Evolutionary conservation across 2,888 invertebrate species (phyloP), one percentile per base, ranked within the genome.

Genomic region (Sarcophaga variegata): DNA sequence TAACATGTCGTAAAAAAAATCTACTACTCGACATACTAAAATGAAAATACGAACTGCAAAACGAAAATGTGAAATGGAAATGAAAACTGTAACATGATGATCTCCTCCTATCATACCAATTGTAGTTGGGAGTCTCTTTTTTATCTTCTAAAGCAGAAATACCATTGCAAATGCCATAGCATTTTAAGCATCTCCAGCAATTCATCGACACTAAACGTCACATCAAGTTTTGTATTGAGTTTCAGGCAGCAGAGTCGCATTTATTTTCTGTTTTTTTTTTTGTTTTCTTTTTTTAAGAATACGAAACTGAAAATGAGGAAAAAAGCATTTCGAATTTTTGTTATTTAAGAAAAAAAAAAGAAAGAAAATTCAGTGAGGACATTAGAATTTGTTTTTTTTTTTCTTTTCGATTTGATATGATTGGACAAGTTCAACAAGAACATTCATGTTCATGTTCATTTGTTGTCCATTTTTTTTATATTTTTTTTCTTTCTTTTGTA

Each of bases 1-100:
- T 86, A 86, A 86, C 83, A 86, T 86, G 78, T 83, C 83, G 83
- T 81, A 83, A 86, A 78, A 83, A 37, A 37, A 37, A 37, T 37
- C 81, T 81, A 83, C 81, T 75, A 84, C 76, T 83, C 69, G 49
- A 62, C 71, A 71, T 66, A 49, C 66, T 62, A 22, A 62, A 62
- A 54, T 47, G 20, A 80, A 67, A 80, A 70, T 75, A 47, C 71
- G 17, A 84, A 76, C 45, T 74, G 45, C 37, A 80, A 71, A 74
- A 69, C 59, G 74, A 63, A 83, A 76, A 62, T 60, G 75, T 47
- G 69, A 81, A 25, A 81, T 75, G 84, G 70, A 4, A 45, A 71
- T 66, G 54, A 54, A 54, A 17, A 54, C 17, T 54, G 14, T 37
- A 37, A 37, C 37, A 37, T 10, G 54, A 47, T 20, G 63, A 12